Evolutionary conservation across 2,113 vertebrate genomes (phyloP), one percentile per base, ranked within the genome.

Genomic region (Gnathonemus echidnorhynchus): DNA sequence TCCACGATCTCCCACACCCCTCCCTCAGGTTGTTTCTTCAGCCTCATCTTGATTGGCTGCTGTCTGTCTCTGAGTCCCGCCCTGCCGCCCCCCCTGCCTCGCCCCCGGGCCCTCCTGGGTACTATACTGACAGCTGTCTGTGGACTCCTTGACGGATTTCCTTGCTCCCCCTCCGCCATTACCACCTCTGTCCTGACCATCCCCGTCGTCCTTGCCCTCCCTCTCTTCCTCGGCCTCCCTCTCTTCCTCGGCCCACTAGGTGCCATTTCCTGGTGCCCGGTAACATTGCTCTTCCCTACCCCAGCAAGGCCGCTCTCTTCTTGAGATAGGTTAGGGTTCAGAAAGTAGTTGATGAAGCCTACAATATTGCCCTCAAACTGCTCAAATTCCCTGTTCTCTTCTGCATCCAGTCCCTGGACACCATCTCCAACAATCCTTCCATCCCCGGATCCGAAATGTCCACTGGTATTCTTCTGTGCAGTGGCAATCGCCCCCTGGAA

Each of bases 281-380:
- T 1, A 10, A 35, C 21, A 27, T 27, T 84, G 39, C 31, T 90
- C 56, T 48, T 10, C n/a, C 45, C 48, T 1, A 9, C n/a, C 80
- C 62, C 48, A 52, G 39, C 50, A 56, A 27, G 0, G 0, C 50
- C 3, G 19, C 56, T 21, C 24, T 89, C 62, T 8, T 90, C 62
- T 10, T 87, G 90, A 7, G 91, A 31, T 0, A 90, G 8, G 17
- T 31, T 52, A 24, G 49, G 83, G 21, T 94, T 92, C 88, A 96
- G 88, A 90, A 96, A 96, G 91, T 93, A 88, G 91, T 17, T 94
- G 89, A 96, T 95, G 89, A 95, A 96, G 90, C 93, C 95, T 0
- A 95, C 91, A 87, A 96, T 95, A 91, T 96, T 94, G 50, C 91
- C 95, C 42, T 94, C 92, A 90, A 95, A 95, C 88, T 91, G 93